Base-by-base conservation (phyloP, 2,113 vertebrate species). In the Acanthisitta chloris region DNA sequence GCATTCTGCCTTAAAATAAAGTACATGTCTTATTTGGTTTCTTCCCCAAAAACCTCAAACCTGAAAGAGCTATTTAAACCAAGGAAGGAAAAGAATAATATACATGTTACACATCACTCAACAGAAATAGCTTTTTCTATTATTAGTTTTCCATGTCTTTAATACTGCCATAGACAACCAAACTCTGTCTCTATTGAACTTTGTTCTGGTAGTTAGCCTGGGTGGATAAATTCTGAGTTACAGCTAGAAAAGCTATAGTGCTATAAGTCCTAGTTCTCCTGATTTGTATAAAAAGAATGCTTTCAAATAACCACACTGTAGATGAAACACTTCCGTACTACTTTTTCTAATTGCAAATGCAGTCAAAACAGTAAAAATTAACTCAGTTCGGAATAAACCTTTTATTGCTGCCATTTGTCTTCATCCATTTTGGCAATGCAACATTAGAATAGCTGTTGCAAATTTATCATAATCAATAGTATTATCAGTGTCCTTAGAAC, bases 11-110 rank as follows among this genome's bases (percentile, higher is more conserved):
- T 97, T 96, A 97, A 98, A 98, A 97, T 94, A 96, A 97, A 97
- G 89, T 89, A 96, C 52, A 95, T 1, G 11, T 92, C 90, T 97
- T 96, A 97, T 70, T 98, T 96, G 84, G 86, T 96, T 97, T 94
- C 85, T 95, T 97, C 90, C 88, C 94, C 96, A 96, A 96, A 98
- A 98, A 94, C 96, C 97, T 94, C 95, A 97, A 97, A 97, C 95
- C 94, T 94, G 92, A 97, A 96, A 77, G 54, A 96, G 67, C 77
- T 97, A 96, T 96, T 97, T 96, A 97, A 98, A 96, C 89, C 46
- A 97, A 96, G 58, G 81, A 96, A 97, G 84, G 83, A 97, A 97
- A 97, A 96, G 65, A 65, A 85, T 96, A 97, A 96, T 95, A 96
- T 94, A 95, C 52, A 91, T 69, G 91, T 90, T 96, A 97, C 86